Conservation (phyloP, 1,140 invertebrate genomes). For the Kradibia gibbosae region DNA sequence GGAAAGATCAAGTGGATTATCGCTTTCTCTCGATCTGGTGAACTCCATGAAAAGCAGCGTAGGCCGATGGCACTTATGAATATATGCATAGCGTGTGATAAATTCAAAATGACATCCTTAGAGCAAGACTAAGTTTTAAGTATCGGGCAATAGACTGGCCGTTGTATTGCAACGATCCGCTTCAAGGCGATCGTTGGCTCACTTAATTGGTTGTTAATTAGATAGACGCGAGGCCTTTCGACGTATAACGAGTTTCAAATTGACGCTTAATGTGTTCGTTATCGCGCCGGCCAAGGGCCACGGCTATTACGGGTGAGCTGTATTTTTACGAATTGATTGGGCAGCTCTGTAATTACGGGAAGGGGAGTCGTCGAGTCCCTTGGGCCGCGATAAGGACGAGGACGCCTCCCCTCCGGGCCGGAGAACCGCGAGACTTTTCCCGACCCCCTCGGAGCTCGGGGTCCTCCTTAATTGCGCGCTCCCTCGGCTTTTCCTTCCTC, state of each 20-base stretch:
- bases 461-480: conserved; percentile 17
- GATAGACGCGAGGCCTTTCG: not conserved
- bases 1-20: not conserved
- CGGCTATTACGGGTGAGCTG: too few relatives aligned
- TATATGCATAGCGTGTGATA: not conserved
- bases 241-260: conserved; percentile 7
- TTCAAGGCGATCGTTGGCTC: not conserved
- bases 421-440: not conserved
- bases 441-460: too few relatives aligned
- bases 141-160: not conserved
- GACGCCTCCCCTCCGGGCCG: not conserved
- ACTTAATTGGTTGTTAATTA: conserved; percentile 1
- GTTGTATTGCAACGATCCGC: not conserved
- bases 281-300: not conserved
- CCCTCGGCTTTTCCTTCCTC: not conserved
- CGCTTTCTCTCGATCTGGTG: not conserved
- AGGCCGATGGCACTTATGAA: not conserved
- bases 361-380: not conserved
- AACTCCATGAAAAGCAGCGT: not conserved
- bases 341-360: not conserved
- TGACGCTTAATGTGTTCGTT: not conserved
- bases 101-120: too few relatives aligned
- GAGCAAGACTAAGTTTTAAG: not conserved
- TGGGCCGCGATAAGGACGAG: too few relatives aligned
- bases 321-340: not conserved